Base-by-base conservation (phyloP, 2,888 invertebrate species). In the Agapostemon virescens region DNA sequence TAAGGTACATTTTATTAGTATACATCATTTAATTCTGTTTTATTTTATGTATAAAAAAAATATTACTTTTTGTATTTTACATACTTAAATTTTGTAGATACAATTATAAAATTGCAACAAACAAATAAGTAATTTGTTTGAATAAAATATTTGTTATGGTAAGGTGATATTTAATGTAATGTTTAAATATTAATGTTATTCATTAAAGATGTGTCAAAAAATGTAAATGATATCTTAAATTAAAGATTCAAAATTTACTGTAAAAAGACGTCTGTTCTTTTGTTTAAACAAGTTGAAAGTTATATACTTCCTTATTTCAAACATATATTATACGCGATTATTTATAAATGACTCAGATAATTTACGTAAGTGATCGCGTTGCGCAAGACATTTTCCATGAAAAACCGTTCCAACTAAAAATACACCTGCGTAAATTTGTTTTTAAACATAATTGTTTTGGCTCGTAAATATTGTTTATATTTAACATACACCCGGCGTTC, bases 371-470 rank as follows among this genome's bases (percentile, higher is more conserved):
- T 81, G 70, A 70, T 67, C 68, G 70, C 68, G 75, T 81, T 75
- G 70, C 81, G 71, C 70, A 81, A 80, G 70, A 40, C 45, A 75
- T 75, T 81, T 81, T 81, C 81, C 81, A 81, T 74, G 81, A 75
- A 81, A 75, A 71, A 71, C 70, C 30, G 55, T 75, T 75, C 68
- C 67, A 67, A 81, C 81, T 81, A 81, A 80, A 81, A 75, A 80
- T 75, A 74, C 45, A 55, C 42, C 38, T 52, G 42, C 26, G 45
- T 40, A 71, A 71, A 72, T 55, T 72, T 72, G 42, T 77, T 78
- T 64, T 45, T 49, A 26, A 26, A 71, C 38, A 11, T 64, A 20
- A 45, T 49, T 64, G 38, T 26, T 42, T 26, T 20, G 36, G 15
- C 9, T 17, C 20, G 13, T 26, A 52, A 76, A 58, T 49, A 1